Percentiles rank a stretch among this genome's conserved stretches.
Evolutionary conservation across 2,888 invertebrate species (phyloP).

Genomic region (Aspidapion aeneum): DNA sequence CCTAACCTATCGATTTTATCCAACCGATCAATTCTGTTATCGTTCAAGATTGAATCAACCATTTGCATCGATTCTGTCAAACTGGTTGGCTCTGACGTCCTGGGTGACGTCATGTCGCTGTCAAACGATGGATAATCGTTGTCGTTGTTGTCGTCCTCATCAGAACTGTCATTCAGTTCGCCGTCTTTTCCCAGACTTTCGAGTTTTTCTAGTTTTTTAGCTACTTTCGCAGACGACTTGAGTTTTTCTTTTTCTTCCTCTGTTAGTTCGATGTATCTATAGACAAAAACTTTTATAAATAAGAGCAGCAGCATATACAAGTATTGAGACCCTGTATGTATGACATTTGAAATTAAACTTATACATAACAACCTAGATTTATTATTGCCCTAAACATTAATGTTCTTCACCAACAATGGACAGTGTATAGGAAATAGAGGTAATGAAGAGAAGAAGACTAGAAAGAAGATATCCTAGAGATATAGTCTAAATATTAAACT

Average conservation of each 20-base stretch:
- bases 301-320: no score
- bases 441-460: no score
- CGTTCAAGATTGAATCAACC: constrained; percentile 80
- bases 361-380: neutral
- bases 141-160: constrained; percentile 70
- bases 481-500: no score
- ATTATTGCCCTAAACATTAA: no score
- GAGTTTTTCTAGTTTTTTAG: constrained; percentile 86
- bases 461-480: no score
- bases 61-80: constrained; percentile 87
- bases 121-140: constrained; percentile 78
- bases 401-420: no score
- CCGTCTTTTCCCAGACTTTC: constrained; percentile 75
- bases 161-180: constrained; percentile 65
- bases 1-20: constrained; percentile 78
- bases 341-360: neutral
- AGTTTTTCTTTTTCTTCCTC: constrained; percentile 91
- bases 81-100: constrained; percentile 75
- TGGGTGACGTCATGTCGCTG: constrained; percentile 70
- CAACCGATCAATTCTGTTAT: constrained; percentile 77
- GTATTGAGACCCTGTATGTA: no score
- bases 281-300: no score
- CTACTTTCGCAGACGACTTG: constrained; percentile 88
- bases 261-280: constrained; percentile 76
- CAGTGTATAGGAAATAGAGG: no score